Conservation (phyloP, 2,113 vertebrate species). For the Scophthalmus maximus region DNA sequence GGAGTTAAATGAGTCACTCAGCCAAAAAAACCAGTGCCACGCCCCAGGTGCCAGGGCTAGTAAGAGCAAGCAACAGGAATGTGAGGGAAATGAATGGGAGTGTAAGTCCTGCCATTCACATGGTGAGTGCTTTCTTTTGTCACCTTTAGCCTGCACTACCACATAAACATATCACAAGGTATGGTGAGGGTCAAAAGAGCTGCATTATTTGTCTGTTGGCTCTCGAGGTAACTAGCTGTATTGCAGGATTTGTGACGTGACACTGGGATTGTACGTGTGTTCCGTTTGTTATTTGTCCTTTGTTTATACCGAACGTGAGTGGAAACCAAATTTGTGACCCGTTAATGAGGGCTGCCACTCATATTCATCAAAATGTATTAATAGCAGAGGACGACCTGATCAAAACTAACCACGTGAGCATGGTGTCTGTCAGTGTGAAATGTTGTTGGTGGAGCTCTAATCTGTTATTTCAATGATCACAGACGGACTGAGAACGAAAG, state of each 20-base stretch:
- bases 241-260: slow-evolving; percentile 4
- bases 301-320: not conserved
- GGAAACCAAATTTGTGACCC: not conserved
- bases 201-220: slow-evolving; percentile 11
- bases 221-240: slow-evolving; percentile 5
- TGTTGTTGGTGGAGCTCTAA: not conserved
- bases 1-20: slow-evolving; percentile 73
- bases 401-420: slow-evolving; percentile 19
- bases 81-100: slow-evolving; percentile 81
- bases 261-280: not conserved
- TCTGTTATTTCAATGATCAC: slow-evolving; percentile 29
- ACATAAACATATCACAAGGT: slow-evolving; percentile 47
- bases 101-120: slow-evolving; percentile 80
- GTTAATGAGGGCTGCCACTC: slow-evolving; percentile 7
- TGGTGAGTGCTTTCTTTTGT: slow-evolving; percentile 76
- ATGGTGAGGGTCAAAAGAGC: slow-evolving; percentile 17
- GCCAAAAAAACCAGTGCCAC: slow-evolving; percentile 79
- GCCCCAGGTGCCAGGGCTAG: slow-evolving; percentile 80
- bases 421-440: not conserved
- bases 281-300: not conserved
- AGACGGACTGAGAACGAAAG: slow-evolving; percentile 42
- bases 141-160: slow-evolving; percentile 53
- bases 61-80: slow-evolving; percentile 82
- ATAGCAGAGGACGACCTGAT: slow-evolving; percentile 14
- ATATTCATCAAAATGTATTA: not conserved